phyloP scores from a whole-genome alignment of 2,888 invertebrate species.

The Caprella mutica region DNA sequence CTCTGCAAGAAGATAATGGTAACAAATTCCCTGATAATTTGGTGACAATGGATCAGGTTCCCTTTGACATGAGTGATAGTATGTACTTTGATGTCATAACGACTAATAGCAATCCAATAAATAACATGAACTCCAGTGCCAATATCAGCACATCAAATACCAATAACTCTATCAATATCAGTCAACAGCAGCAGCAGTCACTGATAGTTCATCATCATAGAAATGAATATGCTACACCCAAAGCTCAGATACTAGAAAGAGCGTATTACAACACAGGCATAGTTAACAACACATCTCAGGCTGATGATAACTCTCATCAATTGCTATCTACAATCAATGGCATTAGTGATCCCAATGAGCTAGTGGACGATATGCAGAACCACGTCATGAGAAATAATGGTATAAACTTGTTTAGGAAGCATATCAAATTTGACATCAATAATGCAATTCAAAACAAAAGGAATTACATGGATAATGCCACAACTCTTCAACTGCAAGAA shows the following conservation, averaged over 20 bases:
- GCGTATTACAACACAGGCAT: slow-evolving; percentile 20
- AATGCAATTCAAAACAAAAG: too few species aligned
- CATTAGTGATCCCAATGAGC: too few species aligned
- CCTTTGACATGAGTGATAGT: slow-evolving; percentile 30
- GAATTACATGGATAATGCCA: too few species aligned
- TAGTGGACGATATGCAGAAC: too few species aligned
- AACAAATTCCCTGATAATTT: slow-evolving; percentile 25
- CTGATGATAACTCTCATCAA: not conserved
- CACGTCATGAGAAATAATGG: too few species aligned
- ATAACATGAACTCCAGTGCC: not conserved
- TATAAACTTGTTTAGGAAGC: too few species aligned
- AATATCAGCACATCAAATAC: not conserved
- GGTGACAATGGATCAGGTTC: slow-evolving; percentile 24
- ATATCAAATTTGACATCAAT: too few species aligned
- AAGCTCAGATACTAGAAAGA: slow-evolving; percentile 28
- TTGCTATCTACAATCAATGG: not conserved
- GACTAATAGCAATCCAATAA: slow-evolving; percentile 13
- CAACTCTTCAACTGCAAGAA: too few species aligned
- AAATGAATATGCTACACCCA: slow-evolving; percentile 29
- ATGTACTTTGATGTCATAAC: slow-evolving; percentile 33
- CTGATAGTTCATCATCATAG: slow-evolving; percentile 11
- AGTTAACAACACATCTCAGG: slow-evolving; percentile 12
- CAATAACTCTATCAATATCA: not conserved
- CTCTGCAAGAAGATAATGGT: slow-evolving; percentile 22
- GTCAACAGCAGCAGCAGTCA: not conserved